Evolutionary conservation across 2,888 invertebrate genomes (phyloP).

Genomic region (Pyrochroa serraticornis): DNA sequence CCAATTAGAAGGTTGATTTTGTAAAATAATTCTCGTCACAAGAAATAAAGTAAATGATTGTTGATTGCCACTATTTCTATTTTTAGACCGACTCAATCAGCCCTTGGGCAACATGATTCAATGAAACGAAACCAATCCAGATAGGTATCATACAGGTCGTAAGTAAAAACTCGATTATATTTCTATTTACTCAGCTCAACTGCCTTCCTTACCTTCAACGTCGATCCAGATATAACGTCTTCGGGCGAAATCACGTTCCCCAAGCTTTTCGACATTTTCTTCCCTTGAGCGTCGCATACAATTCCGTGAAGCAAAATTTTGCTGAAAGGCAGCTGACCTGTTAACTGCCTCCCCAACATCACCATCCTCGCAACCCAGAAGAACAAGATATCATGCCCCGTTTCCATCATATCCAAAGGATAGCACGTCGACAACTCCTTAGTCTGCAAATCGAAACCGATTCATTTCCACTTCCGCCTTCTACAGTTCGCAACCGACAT

Average conservation of each 20-base stretch:
- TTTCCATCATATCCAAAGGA: conserved; percentile 91
- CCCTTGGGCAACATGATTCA: too few species aligned
- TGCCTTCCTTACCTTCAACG: conserved; percentile 68
- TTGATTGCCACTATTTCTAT: too few species aligned
- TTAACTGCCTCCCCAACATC: conserved; percentile 90
- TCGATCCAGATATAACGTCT: conserved; percentile 89
- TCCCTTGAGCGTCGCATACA: conserved; percentile 96
- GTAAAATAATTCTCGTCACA: too few species aligned
- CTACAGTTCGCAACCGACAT: not conserved
- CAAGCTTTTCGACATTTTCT: conserved; percentile 98
- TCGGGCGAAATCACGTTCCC: conserved; percentile 98
- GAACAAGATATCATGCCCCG: conserved; percentile 97
- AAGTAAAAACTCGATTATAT: conserved; percentile 6
- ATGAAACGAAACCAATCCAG: not conserved
- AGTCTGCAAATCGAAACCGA: conserved; percentile 56
- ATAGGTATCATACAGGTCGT: not conserved
- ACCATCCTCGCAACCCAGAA: conserved; percentile 99
- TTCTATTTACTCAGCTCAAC: conserved; percentile 3
- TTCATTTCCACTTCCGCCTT: not conserved
- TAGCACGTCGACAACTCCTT: conserved; percentile 65
- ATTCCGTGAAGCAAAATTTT: conserved; percentile 96
- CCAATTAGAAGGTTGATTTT: too few species aligned
- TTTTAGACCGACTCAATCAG: too few species aligned
- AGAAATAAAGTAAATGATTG: too few species aligned
- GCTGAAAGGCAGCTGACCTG: conserved; percentile 84